Base-by-base conservation (phyloP, 2,888 invertebrate genomes). In the Diplolepis rosae region DNA sequence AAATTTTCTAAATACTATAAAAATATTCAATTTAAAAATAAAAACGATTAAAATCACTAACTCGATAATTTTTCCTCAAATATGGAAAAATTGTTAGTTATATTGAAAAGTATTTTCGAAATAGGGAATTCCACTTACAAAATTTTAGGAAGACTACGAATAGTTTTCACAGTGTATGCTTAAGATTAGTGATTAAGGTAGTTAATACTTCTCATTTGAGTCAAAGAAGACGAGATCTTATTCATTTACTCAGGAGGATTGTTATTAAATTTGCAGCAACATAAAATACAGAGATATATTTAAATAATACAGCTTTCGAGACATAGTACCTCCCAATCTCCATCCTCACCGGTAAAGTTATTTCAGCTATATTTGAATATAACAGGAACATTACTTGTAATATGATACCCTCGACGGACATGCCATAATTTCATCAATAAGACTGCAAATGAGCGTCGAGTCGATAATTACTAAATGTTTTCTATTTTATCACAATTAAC, bases 311-410 rank as follows among this genome's bases (percentile, higher is more conserved):
- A 61, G 61, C 35, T 39, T 61, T 66, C 18, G 61, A 68, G 45
- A 73, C 68, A 32, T 35, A 24, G 24, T 39, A 61, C 61, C 61
- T 52, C 45, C 61, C 5, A 61, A 56, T 42, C 50, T 39, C 61
- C 5, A 61, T 66, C 42, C 50, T 39, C 39, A 61, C 35, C 61
- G 13, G 39, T 35, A 32, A 69, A 68, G 73, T 78, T 75, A 80
- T 81, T 79, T 78, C 74, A 77, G 78, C 77, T 76, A 78, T n/a
- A n/a, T 78, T 77, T 77, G 72, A 79, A 81, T 81, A 80, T 75
- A 76, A 67, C 66, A 51, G 70, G 69, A 48, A 50, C 72, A 74
- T 39, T 67, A 50, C 72, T 65, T 73, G 78, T 74, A 73, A 77
- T 72, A 51, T 72, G 67, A 70, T 70, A 68, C 70, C 56, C 35